Conservation (phyloP, 2,797 vertebrate species). For the Cyprinodon diabolis region DNA sequence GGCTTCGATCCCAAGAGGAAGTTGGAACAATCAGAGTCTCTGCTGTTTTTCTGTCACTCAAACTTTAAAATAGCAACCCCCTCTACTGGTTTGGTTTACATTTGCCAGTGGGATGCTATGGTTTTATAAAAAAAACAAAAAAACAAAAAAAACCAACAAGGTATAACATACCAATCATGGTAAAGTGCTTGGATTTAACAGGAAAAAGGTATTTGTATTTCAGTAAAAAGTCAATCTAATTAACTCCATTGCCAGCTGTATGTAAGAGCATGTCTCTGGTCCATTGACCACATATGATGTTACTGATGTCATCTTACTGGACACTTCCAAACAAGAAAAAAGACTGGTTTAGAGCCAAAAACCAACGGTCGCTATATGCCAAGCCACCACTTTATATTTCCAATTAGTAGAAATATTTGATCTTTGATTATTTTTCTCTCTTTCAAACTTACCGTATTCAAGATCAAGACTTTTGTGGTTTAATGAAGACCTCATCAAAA, state of each 20-base stretch:
- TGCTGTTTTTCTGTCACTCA: conserved; percentile 37
- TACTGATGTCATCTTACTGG: not conserved
- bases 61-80: conserved; percentile 27
- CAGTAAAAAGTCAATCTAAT: conserved; percentile 5
- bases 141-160: not conserved
- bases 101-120: conserved; percentile 24
- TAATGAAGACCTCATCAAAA: not conserved
- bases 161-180: not conserved
- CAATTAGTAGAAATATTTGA: not conserved
- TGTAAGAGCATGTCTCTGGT: not conserved
- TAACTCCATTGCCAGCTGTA: not conserved
- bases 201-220: not conserved
- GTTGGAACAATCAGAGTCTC: conserved; percentile 44
- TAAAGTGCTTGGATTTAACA: not conserved
- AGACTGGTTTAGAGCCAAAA: not conserved
- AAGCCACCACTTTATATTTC: not conserved
- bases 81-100: not conserved
- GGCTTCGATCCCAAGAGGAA: conserved; percentile 35
- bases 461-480: not conserved
- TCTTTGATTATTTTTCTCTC: not conserved
- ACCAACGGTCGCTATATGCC: not conserved
- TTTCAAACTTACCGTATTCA: not conserved
- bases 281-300: conserved; percentile 1
- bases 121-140: not conserved
- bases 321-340: not conserved